Conservation (phyloP, 1,140 invertebrate genomes). For the Caerostris extrusa region DNA sequence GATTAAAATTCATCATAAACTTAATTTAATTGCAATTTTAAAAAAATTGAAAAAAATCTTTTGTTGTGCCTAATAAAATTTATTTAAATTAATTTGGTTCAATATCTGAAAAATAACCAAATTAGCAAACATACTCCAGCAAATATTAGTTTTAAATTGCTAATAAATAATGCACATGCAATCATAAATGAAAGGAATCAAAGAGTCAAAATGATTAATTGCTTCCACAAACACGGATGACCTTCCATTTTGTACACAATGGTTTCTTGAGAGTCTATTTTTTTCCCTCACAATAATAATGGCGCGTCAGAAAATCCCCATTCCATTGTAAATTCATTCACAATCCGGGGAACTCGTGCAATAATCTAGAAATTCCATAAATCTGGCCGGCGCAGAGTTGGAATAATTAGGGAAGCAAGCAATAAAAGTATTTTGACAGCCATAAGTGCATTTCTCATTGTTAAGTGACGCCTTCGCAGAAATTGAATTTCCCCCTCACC, state of each 20-base stretch:
- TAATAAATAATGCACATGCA: too few species aligned
- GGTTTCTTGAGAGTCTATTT: neutral
- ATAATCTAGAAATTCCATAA: neutral
- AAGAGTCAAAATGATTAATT: too few species aligned
- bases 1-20: too few species aligned
- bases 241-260: neutral
- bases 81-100: too few species aligned
- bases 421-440: slow-evolving; percentile 2
- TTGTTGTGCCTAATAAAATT: too few species aligned
- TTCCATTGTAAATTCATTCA: neutral
- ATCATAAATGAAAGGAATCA: too few species aligned
- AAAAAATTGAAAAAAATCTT: too few species aligned
- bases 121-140: too few species aligned
- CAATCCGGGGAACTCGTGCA: neutral
- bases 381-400: neutral
- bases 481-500: neutral
- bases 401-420: neutral
- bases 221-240: neutral
- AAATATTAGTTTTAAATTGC: too few species aligned
- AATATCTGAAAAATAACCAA: too few species aligned
- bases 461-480: neutral
- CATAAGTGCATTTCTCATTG: neutral
- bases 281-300: neutral
- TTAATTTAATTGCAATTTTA: too few species aligned
- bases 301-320: neutral